A percentile compares a stretch with the other conserved stretches of the same genome.
phyloP scores from a whole-genome alignment of 2,888 invertebrate genomes.

The Antitype chi region DNA sequence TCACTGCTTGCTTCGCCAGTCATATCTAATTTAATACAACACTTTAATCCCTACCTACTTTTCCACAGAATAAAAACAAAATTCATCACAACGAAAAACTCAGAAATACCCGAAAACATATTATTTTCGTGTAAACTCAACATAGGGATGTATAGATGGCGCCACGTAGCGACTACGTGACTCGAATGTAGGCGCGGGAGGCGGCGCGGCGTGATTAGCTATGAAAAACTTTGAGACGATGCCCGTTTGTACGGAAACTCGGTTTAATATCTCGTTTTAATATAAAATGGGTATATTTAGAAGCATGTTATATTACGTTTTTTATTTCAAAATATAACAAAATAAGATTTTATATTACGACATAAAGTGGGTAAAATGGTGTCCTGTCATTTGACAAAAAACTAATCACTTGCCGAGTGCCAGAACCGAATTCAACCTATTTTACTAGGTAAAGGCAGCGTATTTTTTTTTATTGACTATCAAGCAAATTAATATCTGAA shows the following conservation, averaged over 20 bases:
- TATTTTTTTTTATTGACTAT: too few relatives aligned
- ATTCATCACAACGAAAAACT: slow-evolving; percentile 28
- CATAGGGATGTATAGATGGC: slow-evolving; percentile 53
- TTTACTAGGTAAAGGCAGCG: too few relatives aligned
- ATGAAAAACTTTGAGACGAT: slow-evolving; percentile 67
- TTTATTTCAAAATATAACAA: neutral
- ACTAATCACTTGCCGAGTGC: too few relatives aligned
- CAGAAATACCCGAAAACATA: slow-evolving; percentile 46
- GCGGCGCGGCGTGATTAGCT: slow-evolving; percentile 72
- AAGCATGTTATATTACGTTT: neutral
- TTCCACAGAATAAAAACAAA: slow-evolving; percentile 29
- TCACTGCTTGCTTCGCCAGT: too few relatives aligned
- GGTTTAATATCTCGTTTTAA: slow-evolving; percentile 44
- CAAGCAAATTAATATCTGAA: too few relatives aligned
- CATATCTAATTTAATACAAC: neutral
- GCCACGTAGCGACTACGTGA: slow-evolving; percentile 73
- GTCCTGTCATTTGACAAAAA: too few relatives aligned
- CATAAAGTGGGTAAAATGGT: neutral
- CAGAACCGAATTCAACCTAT: too few relatives aligned
- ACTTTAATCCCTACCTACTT: neutral
- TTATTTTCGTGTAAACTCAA: slow-evolving; percentile 56
- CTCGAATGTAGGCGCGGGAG: slow-evolving; percentile 65
- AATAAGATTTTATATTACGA: neutral
- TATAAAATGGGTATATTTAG: slow-evolving; percentile 33
- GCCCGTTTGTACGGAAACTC: slow-evolving; percentile 29